Conservation (phyloP, 92 coral and sea anemone species). For the Actinernus sp. region DNA sequence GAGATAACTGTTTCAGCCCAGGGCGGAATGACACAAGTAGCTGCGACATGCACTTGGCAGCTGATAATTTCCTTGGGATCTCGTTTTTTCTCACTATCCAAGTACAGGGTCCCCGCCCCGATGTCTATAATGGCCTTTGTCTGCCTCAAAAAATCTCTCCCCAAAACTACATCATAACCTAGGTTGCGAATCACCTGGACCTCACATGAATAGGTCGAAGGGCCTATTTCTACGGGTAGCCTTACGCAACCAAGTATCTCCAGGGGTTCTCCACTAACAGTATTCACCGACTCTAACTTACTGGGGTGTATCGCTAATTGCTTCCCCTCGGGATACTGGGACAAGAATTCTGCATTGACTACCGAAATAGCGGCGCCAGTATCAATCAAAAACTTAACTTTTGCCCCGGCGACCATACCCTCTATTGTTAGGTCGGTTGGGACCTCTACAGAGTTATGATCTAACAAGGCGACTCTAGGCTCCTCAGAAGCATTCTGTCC, state of each 20-base stretch:
- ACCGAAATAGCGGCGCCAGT: conserved; percentile 52
- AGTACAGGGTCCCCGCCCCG: no score
- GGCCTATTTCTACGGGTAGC: not conserved
- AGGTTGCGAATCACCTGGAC: conserved; percentile 10
- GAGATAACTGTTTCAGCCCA: conserved; percentile 49
- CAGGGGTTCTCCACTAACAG: conserved; percentile 57
- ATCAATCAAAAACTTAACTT: conserved; percentile 21
- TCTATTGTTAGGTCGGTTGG: conserved; percentile 5
- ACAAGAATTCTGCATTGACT: conserved; percentile 2
- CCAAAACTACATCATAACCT: conserved; percentile 44
- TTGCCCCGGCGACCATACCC: conserved; percentile 7
- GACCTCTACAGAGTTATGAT: not conserved
- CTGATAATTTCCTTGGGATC: no score
- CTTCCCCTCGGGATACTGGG: not conserved
- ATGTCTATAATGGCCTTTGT: conserved; percentile 2
- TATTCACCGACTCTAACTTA: not conserved
- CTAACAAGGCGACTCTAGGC: not conserved
- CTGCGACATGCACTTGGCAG: conserved; percentile 10
- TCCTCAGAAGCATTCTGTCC: no score
- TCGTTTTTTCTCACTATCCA: no score
- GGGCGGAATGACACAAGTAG: conserved; percentile 46
- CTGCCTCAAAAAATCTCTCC: conserved; percentile 47
- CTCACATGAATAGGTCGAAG: conserved; percentile 1
- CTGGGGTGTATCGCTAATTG: not conserved
- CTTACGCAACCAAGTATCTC: conserved; percentile 6